Base-by-base conservation (phyloP, 2,888 invertebrate species). In the Cephus spinipes region DNA sequence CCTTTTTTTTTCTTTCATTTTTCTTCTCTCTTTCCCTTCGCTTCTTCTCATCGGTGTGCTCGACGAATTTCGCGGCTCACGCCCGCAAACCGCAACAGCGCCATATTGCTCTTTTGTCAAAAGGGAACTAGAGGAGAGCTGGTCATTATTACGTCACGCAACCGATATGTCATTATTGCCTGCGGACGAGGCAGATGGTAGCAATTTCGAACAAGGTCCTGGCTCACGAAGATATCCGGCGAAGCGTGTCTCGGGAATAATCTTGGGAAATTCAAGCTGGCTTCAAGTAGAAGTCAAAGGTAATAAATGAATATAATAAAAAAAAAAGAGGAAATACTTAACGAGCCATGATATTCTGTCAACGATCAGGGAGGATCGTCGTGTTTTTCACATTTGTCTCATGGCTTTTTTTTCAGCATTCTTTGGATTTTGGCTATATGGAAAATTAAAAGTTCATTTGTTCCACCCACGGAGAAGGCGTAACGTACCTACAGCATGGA, bases 81-180 rank as follows among this genome's bases (percentile, higher is more conserved):
- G 85, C 82, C 86, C 88, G 87, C 87, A 85, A 89, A 90, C 90
- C 90, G 90, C 82, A 90, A 90, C 81, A 86, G 86, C 88, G 85
- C 85, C 89, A 90, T 88, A 85, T 85, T 83, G 89, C 83, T 81
- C 87, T 83, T 88, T 89, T 89, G 88, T 89, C 85, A 83, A 80
- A 78, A 76, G 32, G 81, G 83, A 71, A 71, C 71, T 71, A 71
- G 71, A 71, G 71, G 31, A 71, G 32, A 33, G 32, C 71, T 71
- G 71, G 71, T 71, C 33, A 71, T 71, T 71, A 71, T 87, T 85
- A 83, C 79, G 81, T 83, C 83, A 84, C 84, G 83, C 85, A 81
- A 85, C 80, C 74, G 82, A 76, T 83, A 81, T 83, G 81, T 73
- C 80, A 79, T 80, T 84, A 82, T 81, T 82, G 55, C 74, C 33